Base-by-base conservation (phyloP, 2,888 invertebrate species). In the Stenurella melanura region DNA sequence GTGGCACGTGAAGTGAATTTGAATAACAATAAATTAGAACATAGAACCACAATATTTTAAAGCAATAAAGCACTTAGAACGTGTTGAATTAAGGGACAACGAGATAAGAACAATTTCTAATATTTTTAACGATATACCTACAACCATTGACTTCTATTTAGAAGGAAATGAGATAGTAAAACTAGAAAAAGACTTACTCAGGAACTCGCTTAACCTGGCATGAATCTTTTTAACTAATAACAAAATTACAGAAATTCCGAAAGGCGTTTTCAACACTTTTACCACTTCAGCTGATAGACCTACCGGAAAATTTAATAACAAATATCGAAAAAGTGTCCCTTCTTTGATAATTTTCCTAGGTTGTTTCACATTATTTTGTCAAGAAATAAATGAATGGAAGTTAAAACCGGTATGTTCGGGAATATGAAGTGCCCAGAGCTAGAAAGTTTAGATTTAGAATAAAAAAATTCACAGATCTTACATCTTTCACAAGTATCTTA, bases 301-400 rank as follows among this genome's bases (percentile, higher is more conserved):
- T 67, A 42, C 26, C 67, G 26, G n/a, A 54, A 5, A 67, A 67
- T 54, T 1, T 18, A 50, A 67, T 67, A 21, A 50, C 21, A 54
- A 19, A 67, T n/a, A 67, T 67, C 11, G 67, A 67, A 50, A 26
- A 21, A 67, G 67, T n/a, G n/a, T n/a, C n/a, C 54, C 7, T 26
- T 50, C 11, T 67, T 67, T 19, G 67, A 67, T 0, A 54, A 54
- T 15, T 18, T 54, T 26, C 18, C 67, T 2, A n/a, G 42, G 15
- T n/a, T 67, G 19, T 12, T 15, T 12, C 19, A 21, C 19, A 10
- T 67, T 21, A 18, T 50, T 21, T 50, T 67, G 17, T 21, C 50
- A 11, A 12, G 26, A 21, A 67, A 67, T 15, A 67, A 67, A 11
- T 21, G 54, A 15, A 54, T 11, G 1, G 26, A 67, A 67, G 19